phyloP scores from a whole-genome alignment of 2,888 invertebrate genomes.

The Arrhopalites spinosus region DNA sequence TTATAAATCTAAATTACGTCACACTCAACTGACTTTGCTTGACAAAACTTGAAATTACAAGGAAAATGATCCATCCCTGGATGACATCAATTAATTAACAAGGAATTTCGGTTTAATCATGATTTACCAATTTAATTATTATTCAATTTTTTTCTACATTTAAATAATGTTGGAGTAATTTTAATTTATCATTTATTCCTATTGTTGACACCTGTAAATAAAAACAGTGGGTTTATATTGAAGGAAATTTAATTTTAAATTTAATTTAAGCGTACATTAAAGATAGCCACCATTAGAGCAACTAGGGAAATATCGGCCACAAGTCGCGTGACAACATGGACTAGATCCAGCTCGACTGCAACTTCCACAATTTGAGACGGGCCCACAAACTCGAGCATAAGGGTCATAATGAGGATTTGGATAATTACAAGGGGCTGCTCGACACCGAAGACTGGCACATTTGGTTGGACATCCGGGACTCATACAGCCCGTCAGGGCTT shows the following conservation, averaged over 20 bases:
- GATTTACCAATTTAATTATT: too few relatives aligned
- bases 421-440: constrained; percentile 23
- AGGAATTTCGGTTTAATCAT: too few relatives aligned
- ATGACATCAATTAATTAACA: too few relatives aligned
- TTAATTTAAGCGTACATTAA: too few relatives aligned
- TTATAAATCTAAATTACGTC: background rate
- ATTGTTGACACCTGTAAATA: too few relatives aligned
- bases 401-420: constrained; percentile 24
- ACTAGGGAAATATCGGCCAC: constrained; percentile 18
- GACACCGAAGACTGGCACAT: constrained; percentile 5
- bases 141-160: too few relatives aligned
- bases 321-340: constrained; percentile 1
- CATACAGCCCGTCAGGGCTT: background rate
- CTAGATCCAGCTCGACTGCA: constrained; percentile 4
- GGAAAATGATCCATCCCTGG: too few relatives aligned
- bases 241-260: too few relatives aligned
- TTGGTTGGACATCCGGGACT: constrained; percentile 9
- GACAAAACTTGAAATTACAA: too few relatives aligned
- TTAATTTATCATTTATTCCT: too few relatives aligned
- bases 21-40: background rate
- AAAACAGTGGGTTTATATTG: too few relatives aligned
- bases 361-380: constrained; percentile 3
- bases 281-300: constrained; percentile 8
- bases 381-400: constrained; percentile 9
- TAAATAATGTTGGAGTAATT: too few relatives aligned